Evolutionary conservation across 37 sponge, comb jelly and placozoan species (phyloP).

Genomic region (Theonella swinhoei): DNA sequence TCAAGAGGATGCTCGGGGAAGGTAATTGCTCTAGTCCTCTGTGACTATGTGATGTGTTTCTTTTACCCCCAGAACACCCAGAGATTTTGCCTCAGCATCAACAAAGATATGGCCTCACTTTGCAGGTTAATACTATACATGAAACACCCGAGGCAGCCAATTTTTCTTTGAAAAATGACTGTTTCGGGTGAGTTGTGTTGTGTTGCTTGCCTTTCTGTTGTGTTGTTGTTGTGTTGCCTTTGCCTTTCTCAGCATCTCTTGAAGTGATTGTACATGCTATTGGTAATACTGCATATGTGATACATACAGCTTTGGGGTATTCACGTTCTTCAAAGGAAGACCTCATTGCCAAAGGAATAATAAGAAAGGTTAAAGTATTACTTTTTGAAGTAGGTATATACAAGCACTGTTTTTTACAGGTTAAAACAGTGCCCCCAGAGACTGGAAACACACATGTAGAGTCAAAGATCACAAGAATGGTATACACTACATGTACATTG

Average conservation of each 20-base stretch:
- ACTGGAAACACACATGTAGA: neutral
- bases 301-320: slow-evolving; percentile 1
- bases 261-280: too few relatives aligned
- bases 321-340: neutral
- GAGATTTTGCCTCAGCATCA: slow-evolving; percentile 26
- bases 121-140: too few relatives aligned
- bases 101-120: slow-evolving; percentile 32
- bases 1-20: neutral
- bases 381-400: too few relatives aligned
- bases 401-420: too few relatives aligned
- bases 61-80: slow-evolving; percentile 14
- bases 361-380: slow-evolving; percentile 1
- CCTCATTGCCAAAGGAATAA: slow-evolving; percentile 17
- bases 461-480: neutral
- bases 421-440: too few relatives aligned
- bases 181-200: too few relatives aligned
- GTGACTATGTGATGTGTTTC: too few relatives aligned
- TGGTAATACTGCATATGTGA: neutral
- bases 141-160: too few relatives aligned
- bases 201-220: neutral
- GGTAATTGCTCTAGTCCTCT: too few relatives aligned
- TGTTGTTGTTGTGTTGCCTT: neutral
- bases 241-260: too few relatives aligned
- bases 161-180: too few relatives aligned
- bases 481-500: too few relatives aligned